Conservation (phyloP, 37 sponge, comb jelly and placozoan genomes). For the Eunapius fragilis region DNA sequence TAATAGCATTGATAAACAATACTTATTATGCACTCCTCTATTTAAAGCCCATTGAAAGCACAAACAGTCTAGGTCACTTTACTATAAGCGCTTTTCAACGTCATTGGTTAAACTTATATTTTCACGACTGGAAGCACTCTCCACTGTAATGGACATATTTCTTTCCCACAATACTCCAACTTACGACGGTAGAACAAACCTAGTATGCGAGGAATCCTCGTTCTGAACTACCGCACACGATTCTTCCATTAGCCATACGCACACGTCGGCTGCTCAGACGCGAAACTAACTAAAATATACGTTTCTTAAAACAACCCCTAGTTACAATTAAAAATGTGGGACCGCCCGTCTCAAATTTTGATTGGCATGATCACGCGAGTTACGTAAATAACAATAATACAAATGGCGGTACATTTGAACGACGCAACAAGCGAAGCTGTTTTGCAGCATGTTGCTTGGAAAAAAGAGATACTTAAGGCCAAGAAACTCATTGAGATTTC, state of each 20-base stretch:
- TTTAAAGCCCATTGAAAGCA: neutral
- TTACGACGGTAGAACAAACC: constrained; percentile 10
- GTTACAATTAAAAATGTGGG: neutral
- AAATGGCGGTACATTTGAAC: constrained; percentile 2
- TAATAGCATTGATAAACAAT: neutral
- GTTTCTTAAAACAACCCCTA: neutral
- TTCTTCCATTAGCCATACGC: constrained; percentile 77
- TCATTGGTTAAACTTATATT: neutral
- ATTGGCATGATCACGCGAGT: neutral
- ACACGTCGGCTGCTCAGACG: neutral
- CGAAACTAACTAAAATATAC: neutral
- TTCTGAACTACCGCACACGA: constrained; percentile 35
- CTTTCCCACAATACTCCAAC: neutral
- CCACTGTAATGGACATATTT: neutral
- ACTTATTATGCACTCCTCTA: neutral
- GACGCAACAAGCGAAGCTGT: constrained; percentile 27
- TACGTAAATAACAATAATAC: neutral
- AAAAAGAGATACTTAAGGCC: constrained; percentile 30
- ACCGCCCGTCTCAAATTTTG: neutral
- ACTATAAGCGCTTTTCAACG: neutral
- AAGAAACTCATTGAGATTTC: constrained; percentile 72
- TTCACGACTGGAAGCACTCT: neutral
- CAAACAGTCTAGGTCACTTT: neutral
- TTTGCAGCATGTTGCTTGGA: constrained; percentile 16
- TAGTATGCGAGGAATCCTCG: constrained; percentile 61